These are phyloP conservation scores for Umimayanthus kanabou DNA, from an alignment of 92 coral and sea anemone genomes.

Conservation along the genomic window DNA sequence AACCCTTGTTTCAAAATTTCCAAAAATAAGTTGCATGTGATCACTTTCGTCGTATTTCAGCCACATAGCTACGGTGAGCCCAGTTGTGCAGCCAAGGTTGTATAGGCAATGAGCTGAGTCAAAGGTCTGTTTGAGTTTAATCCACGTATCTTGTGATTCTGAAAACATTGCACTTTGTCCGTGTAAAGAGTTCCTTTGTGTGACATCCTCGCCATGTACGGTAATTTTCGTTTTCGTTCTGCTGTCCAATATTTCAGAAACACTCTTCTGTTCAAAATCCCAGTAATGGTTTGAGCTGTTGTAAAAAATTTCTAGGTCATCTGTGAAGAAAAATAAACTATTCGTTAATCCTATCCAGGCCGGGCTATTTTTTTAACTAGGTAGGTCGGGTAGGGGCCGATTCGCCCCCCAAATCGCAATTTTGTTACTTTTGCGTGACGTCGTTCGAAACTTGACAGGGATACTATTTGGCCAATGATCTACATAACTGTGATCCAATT, in stretches of 20 bases:
- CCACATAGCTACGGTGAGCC: constrained; percentile 60
- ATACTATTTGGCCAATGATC: no score
- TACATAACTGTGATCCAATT: no score
- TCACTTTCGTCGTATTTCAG: constrained; percentile 20
- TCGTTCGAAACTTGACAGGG: no score
- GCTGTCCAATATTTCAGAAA: constrained; percentile 33
- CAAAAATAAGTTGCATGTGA: constrained; percentile 47
- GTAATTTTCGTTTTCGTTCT: constrained; percentile 10
- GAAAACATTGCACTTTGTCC: not conserved
- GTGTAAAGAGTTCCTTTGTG: constrained; percentile 1
- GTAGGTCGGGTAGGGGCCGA: no score
- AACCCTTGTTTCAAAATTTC: constrained; percentile 31
- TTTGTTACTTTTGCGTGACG: no score
- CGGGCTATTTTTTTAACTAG: no score
- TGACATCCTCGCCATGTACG: constrained; percentile 10
- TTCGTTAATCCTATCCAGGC: no score
- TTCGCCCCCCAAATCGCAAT: no score
- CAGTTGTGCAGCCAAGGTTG: constrained; percentile 55
- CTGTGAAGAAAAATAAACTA: constrained; percentile 14
- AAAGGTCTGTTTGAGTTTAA: constrained; percentile 42
- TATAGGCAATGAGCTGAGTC: constrained; percentile 40
- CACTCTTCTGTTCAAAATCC: constrained; percentile 62
- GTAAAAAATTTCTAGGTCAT: constrained; percentile 13
- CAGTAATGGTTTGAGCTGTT: constrained; percentile 58
- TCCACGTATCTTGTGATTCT: constrained; percentile 20